These are phyloP conservation scores for Nasonia vitripennis DNA, from an alignment of 1,140 invertebrate genomes.

Conservation along the genomic window DNA sequence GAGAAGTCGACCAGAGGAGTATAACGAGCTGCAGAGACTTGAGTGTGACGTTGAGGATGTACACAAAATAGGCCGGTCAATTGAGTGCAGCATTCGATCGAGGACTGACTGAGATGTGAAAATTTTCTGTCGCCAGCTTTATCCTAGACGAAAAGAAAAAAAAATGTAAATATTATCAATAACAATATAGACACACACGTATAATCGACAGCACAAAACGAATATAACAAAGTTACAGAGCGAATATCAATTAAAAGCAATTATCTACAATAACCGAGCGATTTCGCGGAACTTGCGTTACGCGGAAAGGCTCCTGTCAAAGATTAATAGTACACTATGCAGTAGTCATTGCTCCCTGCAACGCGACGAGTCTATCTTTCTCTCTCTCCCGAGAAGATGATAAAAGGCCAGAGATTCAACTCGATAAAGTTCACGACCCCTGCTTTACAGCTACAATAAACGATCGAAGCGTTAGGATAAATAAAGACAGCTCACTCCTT, in stretches of 20 bases:
- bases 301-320: slow-evolving; percentile 31
- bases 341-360: slow-evolving; percentile 11
- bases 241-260: slow-evolving; percentile 43
- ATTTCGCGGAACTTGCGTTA: slow-evolving; percentile 34
- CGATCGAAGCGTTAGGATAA: slow-evolving; percentile 35
- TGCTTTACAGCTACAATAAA: not conserved
- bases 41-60: not conserved
- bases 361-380: slow-evolving; percentile 18
- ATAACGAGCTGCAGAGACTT: not conserved
- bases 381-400: slow-evolving; percentile 14
- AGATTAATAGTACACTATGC: slow-evolving; percentile 36
- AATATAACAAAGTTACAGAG: slow-evolving; percentile 7
- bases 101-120: no score
- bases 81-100: no score
- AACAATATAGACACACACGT: no score
- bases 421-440: slow-evolving; percentile 54
- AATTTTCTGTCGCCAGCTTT: no score
- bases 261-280: not conserved
- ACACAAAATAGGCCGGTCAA: no score
- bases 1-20: not conserved
- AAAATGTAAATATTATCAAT: no score
- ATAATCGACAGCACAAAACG: no score
- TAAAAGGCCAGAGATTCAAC: slow-evolving; percentile 45
- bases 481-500: slow-evolving; percentile 19
- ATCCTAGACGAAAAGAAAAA: no score